A percentile compares a stretch with the other conserved stretches of the same genome.
These are phyloP conservation scores for Aromia moschata DNA, from an alignment of 2,888 invertebrate genomes.

Conservation along the genomic window DNA sequence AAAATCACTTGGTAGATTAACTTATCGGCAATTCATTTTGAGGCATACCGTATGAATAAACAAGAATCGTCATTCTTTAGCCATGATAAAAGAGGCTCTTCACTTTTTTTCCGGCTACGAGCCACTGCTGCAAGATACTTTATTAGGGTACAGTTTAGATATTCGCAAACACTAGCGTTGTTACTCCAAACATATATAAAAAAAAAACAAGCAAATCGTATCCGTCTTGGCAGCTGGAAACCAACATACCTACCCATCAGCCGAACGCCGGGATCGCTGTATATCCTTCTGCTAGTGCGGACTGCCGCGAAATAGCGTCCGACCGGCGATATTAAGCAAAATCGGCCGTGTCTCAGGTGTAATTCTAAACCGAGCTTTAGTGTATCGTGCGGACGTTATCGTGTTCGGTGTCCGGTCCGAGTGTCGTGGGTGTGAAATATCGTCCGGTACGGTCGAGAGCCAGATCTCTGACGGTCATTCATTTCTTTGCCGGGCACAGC, in stretches of 20 bases:
- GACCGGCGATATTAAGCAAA: conserved; percentile 32
- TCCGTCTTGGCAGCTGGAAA: too few relatives aligned
- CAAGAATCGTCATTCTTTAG: too few relatives aligned
- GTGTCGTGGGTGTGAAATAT: conserved; percentile 54
- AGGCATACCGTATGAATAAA: too few relatives aligned
- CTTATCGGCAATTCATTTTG: too few relatives aligned
- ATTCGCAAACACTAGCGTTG: too few relatives aligned
- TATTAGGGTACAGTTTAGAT: too few relatives aligned
- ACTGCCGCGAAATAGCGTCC: conserved; percentile 6
- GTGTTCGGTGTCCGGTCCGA: conserved; percentile 47
- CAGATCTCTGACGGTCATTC: conserved; percentile 42
- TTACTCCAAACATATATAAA: too few relatives aligned
- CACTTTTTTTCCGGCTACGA: too few relatives aligned
- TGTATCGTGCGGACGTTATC: conserved; percentile 52
- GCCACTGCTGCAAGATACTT: too few relatives aligned
- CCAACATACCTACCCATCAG: neutral
- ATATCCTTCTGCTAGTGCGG: neutral
- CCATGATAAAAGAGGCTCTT: too few relatives aligned
- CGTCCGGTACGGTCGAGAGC: conserved; percentile 29
- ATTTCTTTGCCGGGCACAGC: conserved; percentile 32
- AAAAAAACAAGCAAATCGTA: too few relatives aligned
- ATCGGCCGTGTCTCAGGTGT: conserved; percentile 28
- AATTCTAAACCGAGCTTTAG: conserved; percentile 47
- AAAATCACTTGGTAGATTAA: too few relatives aligned
- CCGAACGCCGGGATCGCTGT: neutral